Evolutionary conservation across 2,797 vertebrate genomes (phyloP).

Genomic region (Halcyon leucocephala): DNA sequence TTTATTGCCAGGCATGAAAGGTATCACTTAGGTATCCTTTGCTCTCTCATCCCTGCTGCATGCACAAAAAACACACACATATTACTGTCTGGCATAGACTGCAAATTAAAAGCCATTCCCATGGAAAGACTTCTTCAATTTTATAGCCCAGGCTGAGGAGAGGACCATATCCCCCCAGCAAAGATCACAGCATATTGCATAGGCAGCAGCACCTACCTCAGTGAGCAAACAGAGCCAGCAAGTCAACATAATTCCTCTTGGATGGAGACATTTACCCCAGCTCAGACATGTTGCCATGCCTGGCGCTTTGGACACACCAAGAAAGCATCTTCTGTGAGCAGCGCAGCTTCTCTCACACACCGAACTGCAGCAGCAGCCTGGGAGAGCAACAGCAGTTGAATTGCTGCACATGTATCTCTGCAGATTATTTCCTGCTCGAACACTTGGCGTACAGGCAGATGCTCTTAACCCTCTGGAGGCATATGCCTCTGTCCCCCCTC

Average conservation of each 20-base stretch:
- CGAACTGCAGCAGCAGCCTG: slow-evolving; percentile 47
- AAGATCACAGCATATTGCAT: background rate
- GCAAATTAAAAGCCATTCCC: background rate
- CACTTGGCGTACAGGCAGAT: slow-evolving; percentile 54
- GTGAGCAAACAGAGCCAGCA: background rate
- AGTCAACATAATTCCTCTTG: slow-evolving; percentile 25
- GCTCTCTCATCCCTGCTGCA: background rate
- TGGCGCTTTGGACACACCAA: background rate
- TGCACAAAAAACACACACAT: background rate
- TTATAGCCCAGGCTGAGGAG: background rate
- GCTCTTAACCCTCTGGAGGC: slow-evolving; percentile 65
- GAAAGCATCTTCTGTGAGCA: slow-evolving; percentile 43
- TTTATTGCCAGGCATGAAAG: background rate
- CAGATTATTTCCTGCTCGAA: slow-evolving; percentile 67
- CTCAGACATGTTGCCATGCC: background rate
- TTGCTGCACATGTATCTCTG: slow-evolving; percentile 73
- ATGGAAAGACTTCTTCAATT: background rate
- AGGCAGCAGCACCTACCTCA: slow-evolving; percentile 59
- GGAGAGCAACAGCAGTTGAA: slow-evolving; percentile 58
- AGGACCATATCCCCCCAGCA: background rate
- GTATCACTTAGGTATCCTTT: background rate
- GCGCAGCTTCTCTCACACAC: background rate
- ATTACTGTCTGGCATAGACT: background rate
- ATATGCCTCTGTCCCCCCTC: background rate
- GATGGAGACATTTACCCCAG: slow-evolving; percentile 26